phyloP scores from a whole-genome alignment of 2,888 invertebrate genomes.

The Campaea margaritaria region DNA sequence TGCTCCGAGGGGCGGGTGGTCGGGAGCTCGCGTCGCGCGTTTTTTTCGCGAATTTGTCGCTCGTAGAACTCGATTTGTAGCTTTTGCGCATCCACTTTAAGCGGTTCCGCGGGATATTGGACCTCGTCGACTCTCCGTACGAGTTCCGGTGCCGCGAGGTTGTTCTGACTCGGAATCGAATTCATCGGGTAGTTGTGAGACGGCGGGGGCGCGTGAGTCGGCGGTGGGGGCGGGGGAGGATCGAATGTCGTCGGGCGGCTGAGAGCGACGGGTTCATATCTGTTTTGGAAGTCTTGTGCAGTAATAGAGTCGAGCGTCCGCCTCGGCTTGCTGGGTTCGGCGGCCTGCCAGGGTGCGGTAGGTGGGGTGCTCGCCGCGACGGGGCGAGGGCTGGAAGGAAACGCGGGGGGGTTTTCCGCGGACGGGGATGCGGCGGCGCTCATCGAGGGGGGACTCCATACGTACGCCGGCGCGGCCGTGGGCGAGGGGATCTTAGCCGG shows the following conservation, averaged over 20 bases:
- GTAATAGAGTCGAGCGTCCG: constrained; percentile 78
- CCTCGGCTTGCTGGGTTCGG: constrained; percentile 66
- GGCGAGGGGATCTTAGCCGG: constrained; percentile 76
- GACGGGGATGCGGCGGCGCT: constrained; percentile 61
- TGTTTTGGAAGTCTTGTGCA: constrained; percentile 47
- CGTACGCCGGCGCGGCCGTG: constrained; percentile 61
- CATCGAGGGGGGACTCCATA: constrained; percentile 78
- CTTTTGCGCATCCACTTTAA: constrained; percentile 71
- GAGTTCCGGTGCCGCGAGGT: constrained; percentile 76
- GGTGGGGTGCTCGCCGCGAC: constrained; percentile 51
- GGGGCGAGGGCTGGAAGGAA: constrained; percentile 50
- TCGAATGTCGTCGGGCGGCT: constrained; percentile 52
- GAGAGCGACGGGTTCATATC: constrained; percentile 69
- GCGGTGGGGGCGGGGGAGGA: constrained; percentile 59
- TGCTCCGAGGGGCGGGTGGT: constrained; percentile 42
- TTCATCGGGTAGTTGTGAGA: constrained; percentile 64
- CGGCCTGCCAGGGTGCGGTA: constrained; percentile 78
- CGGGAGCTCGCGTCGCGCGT: constrained; percentile 56
- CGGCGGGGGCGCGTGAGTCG: constrained; percentile 55
- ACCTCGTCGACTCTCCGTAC: constrained; percentile 61
- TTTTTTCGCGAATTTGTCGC: constrained; percentile 75
- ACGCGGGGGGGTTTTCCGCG: constrained; percentile 51
- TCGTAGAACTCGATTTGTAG: constrained; percentile 82
- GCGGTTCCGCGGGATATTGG: constrained; percentile 43
- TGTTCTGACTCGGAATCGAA: constrained; percentile 71